A percentile compares a stretch with the other conserved stretches of the same genome.
Evolutionary conservation across 2,797 vertebrate genomes (phyloP).

Genomic region (Hoplostethus atlanticus): DNA sequence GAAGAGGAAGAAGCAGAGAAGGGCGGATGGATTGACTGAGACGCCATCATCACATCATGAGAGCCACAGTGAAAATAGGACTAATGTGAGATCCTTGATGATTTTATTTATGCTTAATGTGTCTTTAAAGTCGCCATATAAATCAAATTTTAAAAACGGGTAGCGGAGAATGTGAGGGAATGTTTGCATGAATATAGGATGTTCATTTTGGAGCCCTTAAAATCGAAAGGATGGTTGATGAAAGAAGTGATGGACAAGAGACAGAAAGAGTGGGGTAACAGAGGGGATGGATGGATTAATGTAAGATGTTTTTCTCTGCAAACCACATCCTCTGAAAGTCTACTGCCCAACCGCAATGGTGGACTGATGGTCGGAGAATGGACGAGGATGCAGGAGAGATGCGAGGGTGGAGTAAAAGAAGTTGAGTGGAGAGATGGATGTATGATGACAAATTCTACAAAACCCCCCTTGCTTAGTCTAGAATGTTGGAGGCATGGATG

Average conservation of each 20-base stretch:
- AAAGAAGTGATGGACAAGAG: not conserved
- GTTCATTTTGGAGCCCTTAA: no score
- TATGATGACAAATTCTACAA: constrained; percentile 24
- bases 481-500: not conserved
- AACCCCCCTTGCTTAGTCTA: constrained; percentile 6
- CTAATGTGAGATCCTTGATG: not conserved
- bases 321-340: not conserved
- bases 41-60: constrained; percentile 11
- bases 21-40: not conserved
- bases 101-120: not conserved
- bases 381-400: not conserved
- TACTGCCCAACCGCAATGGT: not conserved
- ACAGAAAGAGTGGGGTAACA: not conserved
- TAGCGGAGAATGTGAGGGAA: not conserved
- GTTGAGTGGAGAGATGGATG: constrained; percentile 24
- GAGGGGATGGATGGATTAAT: not conserved
- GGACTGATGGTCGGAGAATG: not conserved
- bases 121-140: not conserved
- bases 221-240: not conserved
- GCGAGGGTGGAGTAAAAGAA: constrained; percentile 4
- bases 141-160: not conserved
- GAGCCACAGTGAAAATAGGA: not conserved
- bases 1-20: not conserved
- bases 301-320: not conserved
- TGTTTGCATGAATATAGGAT: no score